These are phyloP conservation scores for Drosophila picticornis DNA, from an alignment of 2,888 invertebrate genomes.

Conservation along the genomic window DNA sequence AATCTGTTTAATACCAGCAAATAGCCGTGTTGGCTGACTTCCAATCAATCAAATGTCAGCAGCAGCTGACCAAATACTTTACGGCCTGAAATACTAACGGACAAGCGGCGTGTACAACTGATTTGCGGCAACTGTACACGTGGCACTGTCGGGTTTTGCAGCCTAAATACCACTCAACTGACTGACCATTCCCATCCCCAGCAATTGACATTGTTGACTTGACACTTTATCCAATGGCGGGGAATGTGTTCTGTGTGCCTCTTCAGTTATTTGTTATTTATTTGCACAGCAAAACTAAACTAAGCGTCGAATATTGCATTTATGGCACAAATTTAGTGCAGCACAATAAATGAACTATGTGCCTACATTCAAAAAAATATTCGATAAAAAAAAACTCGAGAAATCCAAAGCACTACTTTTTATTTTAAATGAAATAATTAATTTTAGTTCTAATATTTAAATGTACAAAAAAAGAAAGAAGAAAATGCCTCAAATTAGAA, in stretches of 20 bases:
- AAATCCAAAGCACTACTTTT: background rate
- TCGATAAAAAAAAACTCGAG: background rate
- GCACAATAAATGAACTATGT: background rate
- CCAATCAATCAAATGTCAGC: slow-evolving; percentile 57
- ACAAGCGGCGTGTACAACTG: slow-evolving; percentile 26
- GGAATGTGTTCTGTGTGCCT: background rate
- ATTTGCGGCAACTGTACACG: slow-evolving; percentile 58
- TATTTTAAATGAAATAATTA: background rate
- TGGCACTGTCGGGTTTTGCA: background rate
- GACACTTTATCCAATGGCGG: background rate
- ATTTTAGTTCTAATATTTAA: background rate
- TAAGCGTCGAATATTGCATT: background rate
- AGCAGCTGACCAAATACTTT: background rate
- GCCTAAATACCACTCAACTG: background rate
- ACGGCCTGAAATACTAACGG: background rate
- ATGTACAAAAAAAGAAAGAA: background rate
- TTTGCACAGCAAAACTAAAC: background rate
- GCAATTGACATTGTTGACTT: background rate
- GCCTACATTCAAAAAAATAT: background rate
- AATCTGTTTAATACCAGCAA: slow-evolving; percentile 6
- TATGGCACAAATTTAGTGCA: background rate
- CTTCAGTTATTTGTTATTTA: slow-evolving; percentile 1
- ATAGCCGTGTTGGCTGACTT: slow-evolving; percentile 20
- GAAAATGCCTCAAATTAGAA: background rate
- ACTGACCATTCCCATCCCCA: background rate